Base-by-base conservation (phyloP, 2,113 vertebrate genomes). In the Choloepus hoffmanni region DNA sequence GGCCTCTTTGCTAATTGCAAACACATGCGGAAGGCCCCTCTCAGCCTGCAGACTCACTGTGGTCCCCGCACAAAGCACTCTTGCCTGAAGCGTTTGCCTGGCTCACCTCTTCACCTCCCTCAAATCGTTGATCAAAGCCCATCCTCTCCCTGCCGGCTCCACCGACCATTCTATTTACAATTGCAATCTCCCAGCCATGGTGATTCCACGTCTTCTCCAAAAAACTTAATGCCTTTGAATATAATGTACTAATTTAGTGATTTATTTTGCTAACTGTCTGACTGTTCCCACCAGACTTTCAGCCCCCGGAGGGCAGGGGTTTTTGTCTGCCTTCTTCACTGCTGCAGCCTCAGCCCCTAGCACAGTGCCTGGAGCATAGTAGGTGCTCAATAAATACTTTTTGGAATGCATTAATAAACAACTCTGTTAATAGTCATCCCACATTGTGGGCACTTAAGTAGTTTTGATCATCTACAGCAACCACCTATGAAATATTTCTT, bases 251-350 rank as follows among this genome's bases (percentile, higher is more conserved):
- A 83, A 60, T 55, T 68, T 10, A 4, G 53, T 55, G 53, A 55
- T 55, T 55, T 26, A 33, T 15, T 81, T 72, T 23, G 13, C 30
- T 48, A 50, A 23, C 23, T 79, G 30, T 70, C 43, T 67, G 55
- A 72, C 24, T 74, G 28, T 8, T 86, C 8, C 60, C 60, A 48
- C 58, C 45, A 89, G 55, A 85, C 14, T 33, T 62, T 9, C 70
- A 67, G 7, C 30, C 65, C 14, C 21, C 19, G 24, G 40, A 82
- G 43, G 48, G 33, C 40, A 86, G 67, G 13, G 26, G 12, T 36
- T 94, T 78, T 67, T 83, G 48, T 60, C 53, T 90, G 1, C 43
- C 81, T 76, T 77, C 43, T 82, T 86, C 19, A n/a, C 30, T 55
- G 74, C 36, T 28, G 8, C 33, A 48, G 28, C 33, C 26, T 23